Evolutionary conservation across 2,113 vertebrate genomes (phyloP).

Genomic region (Blennius ocellaris): DNA sequence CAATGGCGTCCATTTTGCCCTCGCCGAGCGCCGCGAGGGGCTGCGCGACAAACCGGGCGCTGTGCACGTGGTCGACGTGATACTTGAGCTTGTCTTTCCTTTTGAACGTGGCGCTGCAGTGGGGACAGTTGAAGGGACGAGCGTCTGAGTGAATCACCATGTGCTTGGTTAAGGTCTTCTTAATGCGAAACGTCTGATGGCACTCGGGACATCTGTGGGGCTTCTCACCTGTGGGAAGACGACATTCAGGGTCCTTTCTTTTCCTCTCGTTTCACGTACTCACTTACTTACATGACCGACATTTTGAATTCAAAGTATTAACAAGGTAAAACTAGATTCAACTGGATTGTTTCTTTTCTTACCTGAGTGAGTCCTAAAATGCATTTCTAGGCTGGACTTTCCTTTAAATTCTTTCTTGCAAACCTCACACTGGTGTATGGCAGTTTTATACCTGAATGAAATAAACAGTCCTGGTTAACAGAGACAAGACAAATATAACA

Average conservation of each 20-base stretch:
- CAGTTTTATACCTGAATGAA: constrained; percentile 92
- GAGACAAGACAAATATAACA: too few species aligned
- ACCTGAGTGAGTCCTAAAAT: constrained; percentile 99
- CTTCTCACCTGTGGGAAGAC: constrained; percentile 88
- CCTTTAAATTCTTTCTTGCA: constrained; percentile 99
- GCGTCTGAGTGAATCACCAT: constrained; percentile 98
- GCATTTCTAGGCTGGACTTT: constrained; percentile 98
- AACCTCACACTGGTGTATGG: constrained; percentile 97
- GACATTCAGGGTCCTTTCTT: not conserved
- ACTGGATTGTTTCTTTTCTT: constrained; percentile 60
- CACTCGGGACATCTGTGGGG: constrained; percentile 96
- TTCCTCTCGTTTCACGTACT: not conserved
- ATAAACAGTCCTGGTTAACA: not conserved
- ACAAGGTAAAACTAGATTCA: not conserved
- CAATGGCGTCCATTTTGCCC: constrained; percentile 82
- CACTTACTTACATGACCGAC: too few species aligned
- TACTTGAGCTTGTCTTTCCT: constrained; percentile 98
- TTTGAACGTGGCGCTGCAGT: constrained; percentile 96
- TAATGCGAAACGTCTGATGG: constrained; percentile 95
- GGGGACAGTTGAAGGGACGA: constrained; percentile 95
- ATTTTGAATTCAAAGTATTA: not conserved
- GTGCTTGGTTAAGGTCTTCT: constrained; percentile 98
- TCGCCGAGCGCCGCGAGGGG: constrained; percentile 68
- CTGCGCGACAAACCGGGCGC: constrained; percentile 83
- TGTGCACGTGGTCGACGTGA: constrained; percentile 96